A percentile compares a stretch with the other conserved stretches of the same genome.
These are phyloP conservation scores for Mallateleia sp. DNA, from an alignment of 2,888 invertebrate genomes.

Conservation along the genomic window DNA sequence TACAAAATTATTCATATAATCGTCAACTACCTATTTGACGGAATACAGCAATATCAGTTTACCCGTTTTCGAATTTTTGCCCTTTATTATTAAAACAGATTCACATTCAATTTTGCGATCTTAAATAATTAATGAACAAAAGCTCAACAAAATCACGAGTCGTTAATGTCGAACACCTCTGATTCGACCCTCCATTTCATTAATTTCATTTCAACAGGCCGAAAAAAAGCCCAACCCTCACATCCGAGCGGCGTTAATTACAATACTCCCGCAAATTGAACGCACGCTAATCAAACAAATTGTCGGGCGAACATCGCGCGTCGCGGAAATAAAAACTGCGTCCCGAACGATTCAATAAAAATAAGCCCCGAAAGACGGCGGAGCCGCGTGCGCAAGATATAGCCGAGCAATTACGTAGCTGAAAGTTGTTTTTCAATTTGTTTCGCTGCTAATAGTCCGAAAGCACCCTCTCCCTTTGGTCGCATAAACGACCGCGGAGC, in stretches of 20 bases:
- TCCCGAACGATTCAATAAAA: conserved; percentile 35
- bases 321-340: conserved; percentile 47
- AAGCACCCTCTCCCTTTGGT: conserved; percentile 74
- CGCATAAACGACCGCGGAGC: conserved; percentile 70
- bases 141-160: background rate
- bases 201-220: conserved; percentile 21
- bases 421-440: conserved; percentile 78
- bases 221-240: background rate
- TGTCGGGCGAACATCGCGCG: conserved; percentile 23
- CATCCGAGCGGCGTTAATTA: conserved; percentile 14
- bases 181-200: conserved; percentile 5
- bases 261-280: conserved; percentile 33
- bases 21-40: no score
- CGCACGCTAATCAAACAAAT: conserved; percentile 50
- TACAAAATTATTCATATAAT: no score
- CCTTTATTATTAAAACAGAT: no score
- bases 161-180: conserved; percentile 1
- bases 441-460: conserved; percentile 77
- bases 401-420: conserved; percentile 71
- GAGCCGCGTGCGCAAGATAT: conserved; percentile 55
- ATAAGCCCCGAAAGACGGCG: conserved; percentile 54
- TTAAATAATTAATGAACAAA: background rate
- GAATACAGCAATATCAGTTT: no score
- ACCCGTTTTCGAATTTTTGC: no score
- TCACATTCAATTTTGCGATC: conserved; percentile 12